Base-by-base conservation (phyloP, 1,140 invertebrate species). In the Pseudomyrmex flavicornis region DNA sequence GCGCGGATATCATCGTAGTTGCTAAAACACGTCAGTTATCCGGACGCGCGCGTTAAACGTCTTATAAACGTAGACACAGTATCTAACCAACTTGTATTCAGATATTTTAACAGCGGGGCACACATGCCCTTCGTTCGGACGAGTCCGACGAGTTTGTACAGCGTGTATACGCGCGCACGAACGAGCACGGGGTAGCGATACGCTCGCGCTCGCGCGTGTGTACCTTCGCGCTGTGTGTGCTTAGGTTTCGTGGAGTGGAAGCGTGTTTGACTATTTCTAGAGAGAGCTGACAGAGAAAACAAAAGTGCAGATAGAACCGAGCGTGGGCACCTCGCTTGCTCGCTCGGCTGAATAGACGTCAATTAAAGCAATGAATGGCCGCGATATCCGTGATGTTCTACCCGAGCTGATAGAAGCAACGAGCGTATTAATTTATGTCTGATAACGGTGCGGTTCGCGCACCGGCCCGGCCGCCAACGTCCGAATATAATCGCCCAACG, bases 201-300 rank as follows among this genome's bases (percentile, higher is more conserved):
- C 44, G 44, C 20, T 20, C 48, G 79, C 46, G 54, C 68, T 61
- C 46, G 20, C 65, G 56, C 15, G 65, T 77, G 58, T 85, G 65
- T 82, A 85, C 75, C 72, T 44, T 74, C 58, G 59, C 62, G 59
- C 46, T 79, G 73, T 79, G 73, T 79, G 74, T 79, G 82, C 82
- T 79, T 68, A 68, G 62, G 62, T 79, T 79, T 83, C 74, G 74
- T 79, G 52, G 44, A 83, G 82, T 59, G 72, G 72, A 65, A 76
- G 62, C 82, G 62, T 79, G 82, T 83, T 83, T 83, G 82, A 79
- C 26, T 66, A 79, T 83, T 79, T 68, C 82, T 66, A 65, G 73
- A 83, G 59, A 76, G 82, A 83, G 74, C 82, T 83, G 82, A 83
- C 82, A 69, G 82, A 79, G 82, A 83, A 79, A 83, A 79, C 82